Base-by-base conservation (phyloP, 2,113 vertebrate species). In the Cebidichthys violaceus region DNA sequence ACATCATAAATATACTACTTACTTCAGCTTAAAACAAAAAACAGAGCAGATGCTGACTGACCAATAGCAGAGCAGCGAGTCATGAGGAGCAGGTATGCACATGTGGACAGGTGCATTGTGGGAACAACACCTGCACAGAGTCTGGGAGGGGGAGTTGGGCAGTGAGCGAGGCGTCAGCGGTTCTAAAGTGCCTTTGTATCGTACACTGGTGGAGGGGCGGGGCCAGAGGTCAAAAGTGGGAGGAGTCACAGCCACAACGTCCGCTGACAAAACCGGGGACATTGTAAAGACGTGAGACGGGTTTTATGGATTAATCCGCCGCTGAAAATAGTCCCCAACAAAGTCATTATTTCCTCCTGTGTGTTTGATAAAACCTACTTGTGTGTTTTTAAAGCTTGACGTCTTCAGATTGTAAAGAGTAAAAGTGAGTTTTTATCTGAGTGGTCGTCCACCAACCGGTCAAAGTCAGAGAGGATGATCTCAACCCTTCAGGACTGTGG, bases 101-200 rank as follows among this genome's bases (percentile, higher is more conserved):
- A 64, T 7, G 68, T 45, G 52, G 24, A 65, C 64, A 77, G 81
- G 81, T 74, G 85, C 57, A 60, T 33, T 41, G 45, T 69, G 54
- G 69, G 68, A 52, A 11, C 17, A 50, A 31, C 64, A 75, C 52
- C 75, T 77, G 79, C 18, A 50, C n/a, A 4, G 37, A 29, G 77
- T 79, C 62, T 68, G 45, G 60, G 67, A 10, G 22, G 20, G 33
- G 57, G 59, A 27, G 64, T 17, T 1, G 9, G 13, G 13, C 35
- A 27, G 62, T 39, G 35, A 62, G 31, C 2, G 20, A 27, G 61
- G 52, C 15, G 31, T 37, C 4, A 7, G 64, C 11, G 2, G 70
- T 4, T 43, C 22, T 72, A 50, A 77, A 74, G 69, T 84, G 70
- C 33, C 54, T 0, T 24, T 6, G 47, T 27, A 47, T 27, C 9